Evolutionary conservation across 1,140 invertebrate species (phyloP).

Genomic region (Bombus terrestris): DNA sequence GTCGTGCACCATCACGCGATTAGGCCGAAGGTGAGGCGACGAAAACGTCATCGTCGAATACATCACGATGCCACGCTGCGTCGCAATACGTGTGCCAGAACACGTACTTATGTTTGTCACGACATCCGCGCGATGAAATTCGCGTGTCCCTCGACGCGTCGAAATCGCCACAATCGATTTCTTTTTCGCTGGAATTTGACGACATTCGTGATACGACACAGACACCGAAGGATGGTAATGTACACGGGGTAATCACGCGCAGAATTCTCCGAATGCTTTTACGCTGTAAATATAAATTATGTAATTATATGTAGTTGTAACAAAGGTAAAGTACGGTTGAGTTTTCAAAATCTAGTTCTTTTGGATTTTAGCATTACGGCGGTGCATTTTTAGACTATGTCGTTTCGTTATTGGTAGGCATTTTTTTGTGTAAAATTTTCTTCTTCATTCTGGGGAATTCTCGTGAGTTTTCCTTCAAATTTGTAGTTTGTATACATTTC

Average conservation of each 20-base stretch:
- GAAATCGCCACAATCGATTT: not conserved
- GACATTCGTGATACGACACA: too few relatives aligned
- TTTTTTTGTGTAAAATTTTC: too few relatives aligned
- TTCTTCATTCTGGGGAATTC: too few relatives aligned
- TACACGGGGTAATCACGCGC: not conserved
- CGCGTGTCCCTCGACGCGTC: too few relatives aligned
- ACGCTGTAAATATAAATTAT: not conserved
- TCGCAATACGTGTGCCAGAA: conserved; percentile 1
- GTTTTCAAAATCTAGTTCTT: too few relatives aligned
- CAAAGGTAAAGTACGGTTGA: not conserved
- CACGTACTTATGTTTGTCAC: conserved; percentile 11
- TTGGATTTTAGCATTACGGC: too few relatives aligned
- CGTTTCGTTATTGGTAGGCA: too few relatives aligned
- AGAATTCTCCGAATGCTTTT: not conserved
- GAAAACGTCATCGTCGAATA: conserved; percentile 37
- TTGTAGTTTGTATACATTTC: too few relatives aligned
- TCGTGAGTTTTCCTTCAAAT: too few relatives aligned
- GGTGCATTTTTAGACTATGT: too few relatives aligned
- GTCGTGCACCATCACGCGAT: conserved; percentile 34
- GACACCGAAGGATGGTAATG: not conserved
- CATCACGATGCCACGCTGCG: not conserved
- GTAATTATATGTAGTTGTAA: not conserved
- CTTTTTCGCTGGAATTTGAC: not conserved
- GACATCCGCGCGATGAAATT: too few relatives aligned
- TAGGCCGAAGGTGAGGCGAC: conserved; percentile 57